Evolutionary conservation across 2,113 vertebrate genomes (phyloP).

Genomic region (Thomomys bottae): DNA sequence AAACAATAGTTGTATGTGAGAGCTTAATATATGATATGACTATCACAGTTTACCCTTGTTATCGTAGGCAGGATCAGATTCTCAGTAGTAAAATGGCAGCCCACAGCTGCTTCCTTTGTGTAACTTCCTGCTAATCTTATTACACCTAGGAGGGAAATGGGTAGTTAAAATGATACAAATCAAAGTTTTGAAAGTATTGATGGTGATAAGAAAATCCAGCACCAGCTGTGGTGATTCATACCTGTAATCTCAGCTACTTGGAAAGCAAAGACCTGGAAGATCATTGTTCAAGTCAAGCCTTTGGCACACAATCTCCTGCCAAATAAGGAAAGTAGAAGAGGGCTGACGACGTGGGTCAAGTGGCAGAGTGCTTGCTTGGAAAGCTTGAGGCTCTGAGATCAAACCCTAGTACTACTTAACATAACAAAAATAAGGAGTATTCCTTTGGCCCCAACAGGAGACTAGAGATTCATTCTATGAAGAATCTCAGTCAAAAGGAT

Average conservation of each 20-base stretch:
- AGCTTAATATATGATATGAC: neutral
- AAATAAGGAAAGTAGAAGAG: too few relatives aligned
- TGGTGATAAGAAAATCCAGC: neutral
- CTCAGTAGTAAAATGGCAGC: neutral
- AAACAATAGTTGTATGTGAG: neutral
- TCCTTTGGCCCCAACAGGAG: neutral
- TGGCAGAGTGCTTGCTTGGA: too few relatives aligned
- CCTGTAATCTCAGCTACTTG: too few relatives aligned
- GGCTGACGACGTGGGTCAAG: too few relatives aligned
- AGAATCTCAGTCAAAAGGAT: neutral
- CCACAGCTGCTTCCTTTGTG: neutral
- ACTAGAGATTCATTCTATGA: neutral
- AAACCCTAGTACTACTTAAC: too few relatives aligned
- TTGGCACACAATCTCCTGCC: too few relatives aligned
- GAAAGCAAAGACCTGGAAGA: too few relatives aligned
- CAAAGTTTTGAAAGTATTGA: neutral
- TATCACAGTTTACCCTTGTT: neutral
- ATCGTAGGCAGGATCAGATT: neutral
- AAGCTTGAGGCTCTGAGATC: too few relatives aligned
- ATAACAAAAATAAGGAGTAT: too few relatives aligned
- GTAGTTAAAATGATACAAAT: neutral
- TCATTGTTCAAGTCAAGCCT: too few relatives aligned
- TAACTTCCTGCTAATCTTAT: constrained; percentile 9
- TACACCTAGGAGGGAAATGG: neutral
- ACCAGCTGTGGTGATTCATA: too few relatives aligned